Percentiles rank a stretch among this genome's conserved stretches.
Conservation (phyloP, 2,797 vertebrate genomes). For the Microcaecilia unicolor region DNA sequence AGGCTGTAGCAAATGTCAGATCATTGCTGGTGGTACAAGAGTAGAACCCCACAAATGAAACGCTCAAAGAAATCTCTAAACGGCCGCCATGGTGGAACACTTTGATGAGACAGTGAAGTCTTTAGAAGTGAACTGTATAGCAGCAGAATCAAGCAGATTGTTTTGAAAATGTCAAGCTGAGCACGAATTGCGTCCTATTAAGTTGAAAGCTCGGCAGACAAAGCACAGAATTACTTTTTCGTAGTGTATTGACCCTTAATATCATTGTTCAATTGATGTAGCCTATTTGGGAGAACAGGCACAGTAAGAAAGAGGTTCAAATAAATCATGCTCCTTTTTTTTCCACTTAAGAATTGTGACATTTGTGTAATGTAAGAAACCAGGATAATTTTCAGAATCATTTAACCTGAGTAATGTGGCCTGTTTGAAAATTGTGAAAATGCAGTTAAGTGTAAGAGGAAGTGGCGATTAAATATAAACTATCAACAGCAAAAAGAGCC, state of each 20-base stretch:
- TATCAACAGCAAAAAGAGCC: no score
- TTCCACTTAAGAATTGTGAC: no score
- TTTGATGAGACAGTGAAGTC: slow-evolving; percentile 28
- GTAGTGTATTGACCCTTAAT: slow-evolving; percentile 37
- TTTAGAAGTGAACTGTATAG: slow-evolving; percentile 11
- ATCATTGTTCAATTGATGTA: slow-evolving; percentile 12
- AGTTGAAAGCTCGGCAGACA: slow-evolving; percentile 19
- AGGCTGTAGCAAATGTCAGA: slow-evolving; percentile 26
- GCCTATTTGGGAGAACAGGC: no score
- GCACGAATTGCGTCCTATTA: slow-evolving; percentile 38
- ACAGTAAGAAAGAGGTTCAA: no score
- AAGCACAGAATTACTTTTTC: slow-evolving; percentile 27
- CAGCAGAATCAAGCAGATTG: slow-evolving; percentile 18
- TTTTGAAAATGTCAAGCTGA: slow-evolving; percentile 33
- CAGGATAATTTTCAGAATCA: no score
- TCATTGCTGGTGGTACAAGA: slow-evolving; percentile 34
- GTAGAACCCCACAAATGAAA: slow-evolving; percentile 33
- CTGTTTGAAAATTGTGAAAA: no score
- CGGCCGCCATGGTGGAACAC: slow-evolving; percentile 23
- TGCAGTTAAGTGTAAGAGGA: no score
- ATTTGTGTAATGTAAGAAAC: no score
- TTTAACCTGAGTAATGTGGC: rapidly evolving
- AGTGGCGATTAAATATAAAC: no score
- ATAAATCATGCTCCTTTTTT: no score
- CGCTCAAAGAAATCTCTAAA: background rate